Base-by-base conservation (phyloP, 2,113 vertebrate species). In the Callipepla californica region DNA sequence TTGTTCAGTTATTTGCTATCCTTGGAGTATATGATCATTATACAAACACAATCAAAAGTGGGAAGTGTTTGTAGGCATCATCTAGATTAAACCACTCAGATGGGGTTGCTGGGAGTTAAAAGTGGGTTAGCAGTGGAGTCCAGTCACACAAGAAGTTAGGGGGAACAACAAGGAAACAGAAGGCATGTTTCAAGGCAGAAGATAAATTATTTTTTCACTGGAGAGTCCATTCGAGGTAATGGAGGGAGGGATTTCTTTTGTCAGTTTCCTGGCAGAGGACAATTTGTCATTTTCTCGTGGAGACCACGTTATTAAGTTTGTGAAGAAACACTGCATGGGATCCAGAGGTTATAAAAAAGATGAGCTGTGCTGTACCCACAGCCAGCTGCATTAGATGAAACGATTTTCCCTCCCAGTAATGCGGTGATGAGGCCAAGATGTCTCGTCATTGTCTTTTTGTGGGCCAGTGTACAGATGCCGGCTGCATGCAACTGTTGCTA, bases 271-370 rank as follows among this genome's bases (percentile, higher is more conserved):
- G 83, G 83, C 91, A 90, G 78, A 58, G 66, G 51, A 72, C 42
- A 85, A 59, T 95, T 85, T 90, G 69, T 96, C 81, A 85, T 96
- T 95, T 94, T 95, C 85, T 80, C 90, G 47, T 7, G 4, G 88
- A 91, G 84, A 96, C 78, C 57, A 45, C 25, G 9, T 91, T 91
- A 72, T 91, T 92, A 85, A 75, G 78, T 94, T 97, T 94, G 90
- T 94, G 76, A 95, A 96, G 89, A 87, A 95, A 61, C 50, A 44
- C 68, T 89, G 20, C 9, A 7, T 88, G 63, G 21, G 59, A 82
- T 91, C 58, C 47, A 53, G 73, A 68, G 84, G 66, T 88, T 96
- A 73, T 36, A 80, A 84, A 89, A 94, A 89, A 68, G 51, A 85
- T 75, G 69, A 85, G 58, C 85, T 92, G 50, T 87, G 72, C 53